Base-by-base conservation (phyloP, 2,797 vertebrate species). In the Chelidonichthys spinosus region DNA sequence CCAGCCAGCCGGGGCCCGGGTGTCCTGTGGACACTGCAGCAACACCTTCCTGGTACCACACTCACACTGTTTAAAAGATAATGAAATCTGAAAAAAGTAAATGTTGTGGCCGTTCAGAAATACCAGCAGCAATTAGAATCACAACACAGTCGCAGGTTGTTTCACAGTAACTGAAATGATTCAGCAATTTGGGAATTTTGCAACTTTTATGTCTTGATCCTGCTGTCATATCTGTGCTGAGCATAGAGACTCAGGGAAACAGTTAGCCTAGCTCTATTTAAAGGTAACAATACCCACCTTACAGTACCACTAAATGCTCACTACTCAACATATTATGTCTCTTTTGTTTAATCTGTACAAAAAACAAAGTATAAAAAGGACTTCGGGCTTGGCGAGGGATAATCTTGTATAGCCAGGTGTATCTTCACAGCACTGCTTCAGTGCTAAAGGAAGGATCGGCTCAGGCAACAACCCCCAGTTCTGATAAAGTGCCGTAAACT, bases 1-100 rank as follows among this genome's bases (percentile, higher is more conserved):
- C 49, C 96, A 97, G 87, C 97, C 97, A 2, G 90, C 95, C 2
- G 97, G 97, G 64, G 96, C 96, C 69, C 90, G 96, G 3, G 97
- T 98, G 87, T 96, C 95, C 90, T 98, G 97, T 79, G 97, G 96
- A 83, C 97, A 98, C 88, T 98, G 97, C 95, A 97, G 94, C 91
- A 97, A 97, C 92, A 97, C 96, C 62, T 98, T 98, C 86, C 93
- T 98, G 97, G 97, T 98, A 95, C 11, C 53, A 39, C 6, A 18
- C 44, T n/a, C 44, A 37, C 46, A 54, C 37, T 35, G 2, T n/a
- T 62, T 11, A 2, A 6, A 52, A 2, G 8, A 6, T 15, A 15
- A n/a, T n/a, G n/a, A n/a, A n/a, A n/a, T n/a, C n/a, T n/a, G n/a
- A n/a, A n/a, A n/a, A n/a, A n/a, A n/a, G n/a, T n/a, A n/a, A n/a